Base-by-base conservation (phyloP, 2,797 vertebrate genomes). In the Sphaeramia orbicularis region DNA sequence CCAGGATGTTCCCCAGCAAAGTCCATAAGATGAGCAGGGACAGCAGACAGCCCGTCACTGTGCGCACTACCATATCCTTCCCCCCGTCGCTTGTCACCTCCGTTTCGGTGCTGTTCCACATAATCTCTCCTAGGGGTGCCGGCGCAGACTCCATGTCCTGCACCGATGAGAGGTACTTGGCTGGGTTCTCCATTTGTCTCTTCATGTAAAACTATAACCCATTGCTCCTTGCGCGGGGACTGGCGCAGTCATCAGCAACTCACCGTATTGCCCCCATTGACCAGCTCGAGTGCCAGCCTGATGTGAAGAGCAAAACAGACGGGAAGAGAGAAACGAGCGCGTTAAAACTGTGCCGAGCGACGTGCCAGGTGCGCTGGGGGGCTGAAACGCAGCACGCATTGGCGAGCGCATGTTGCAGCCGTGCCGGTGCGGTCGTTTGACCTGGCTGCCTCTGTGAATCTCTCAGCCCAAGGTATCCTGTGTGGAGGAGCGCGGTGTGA, bases 1-100 rank as follows among this genome's bases (percentile, higher is more conserved):
- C 97, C 91, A 97, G 76, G 58, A 95, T 91, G 85, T 99, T 99
- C 15, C 97, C 97, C 2, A 98, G 88, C 30, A 99, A 90, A 0
- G 98, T 99, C 95, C 96, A 98, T 15, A 96, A 85, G 78, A 99
- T 96, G 43, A 99, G 95, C 19, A 96, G 83, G 12, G 93, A 93
- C 66, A 99, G 92, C 38, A 97, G 79, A 69, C 94, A 90, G 1
- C 95, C 97, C 1, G 96, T 97, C 70, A 97, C 87, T 45, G 95
- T 89, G 2, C 94, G 93, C 61, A 75, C 47, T 38, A 92, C 60
- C 78, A 90, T 69, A 52, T 92, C 91, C 71, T 75, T 90, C 35
- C 80, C 15, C 10, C 37, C 55, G 51, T 89, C 84, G 24, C 67
- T 65, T 27, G 86, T 88, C 16, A 76, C 88, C 71, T 91, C 85